These are phyloP conservation scores for Falco concolor DNA, from an alignment of 2,797 vertebrate species.

Conservation along the genomic window DNA sequence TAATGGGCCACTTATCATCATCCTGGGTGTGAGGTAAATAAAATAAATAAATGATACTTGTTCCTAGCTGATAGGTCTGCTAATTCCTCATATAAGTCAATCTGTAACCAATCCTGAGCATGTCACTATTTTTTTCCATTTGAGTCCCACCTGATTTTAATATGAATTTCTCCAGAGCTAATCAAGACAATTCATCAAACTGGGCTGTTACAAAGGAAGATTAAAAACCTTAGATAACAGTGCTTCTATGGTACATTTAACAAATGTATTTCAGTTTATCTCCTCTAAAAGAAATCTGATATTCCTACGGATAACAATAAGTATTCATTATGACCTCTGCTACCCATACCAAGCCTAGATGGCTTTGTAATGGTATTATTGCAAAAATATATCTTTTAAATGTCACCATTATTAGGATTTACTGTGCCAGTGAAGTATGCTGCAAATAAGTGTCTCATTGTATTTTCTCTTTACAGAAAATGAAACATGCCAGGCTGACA, in stretches of 20 bases:
- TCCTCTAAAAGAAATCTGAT: background rate
- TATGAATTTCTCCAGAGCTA: background rate
- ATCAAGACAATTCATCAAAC: slow-evolving; percentile 25
- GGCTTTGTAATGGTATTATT: background rate
- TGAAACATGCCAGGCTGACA: background rate
- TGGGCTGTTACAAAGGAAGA: background rate
- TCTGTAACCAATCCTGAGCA: background rate
- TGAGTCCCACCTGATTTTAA: background rate
- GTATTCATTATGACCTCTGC: background rate
- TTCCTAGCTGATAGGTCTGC: background rate
- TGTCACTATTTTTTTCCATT: background rate
- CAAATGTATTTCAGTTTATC: slow-evolving; percentile 13
- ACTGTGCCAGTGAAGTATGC: background rate
- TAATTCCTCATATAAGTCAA: background rate
- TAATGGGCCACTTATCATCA: background rate
- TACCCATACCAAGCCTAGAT: background rate
- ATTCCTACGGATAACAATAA: background rate
- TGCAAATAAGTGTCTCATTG: background rate
- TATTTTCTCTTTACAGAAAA: background rate
- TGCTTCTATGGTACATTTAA: slow-evolving; percentile 46
- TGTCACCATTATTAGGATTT: background rate
- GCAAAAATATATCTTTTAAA: background rate
- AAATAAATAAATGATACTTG: background rate
- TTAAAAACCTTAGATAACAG: background rate
- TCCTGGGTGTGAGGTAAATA: background rate